Base-by-base conservation (phyloP, 2,888 invertebrate species). In the Coleophora deauratella region DNA sequence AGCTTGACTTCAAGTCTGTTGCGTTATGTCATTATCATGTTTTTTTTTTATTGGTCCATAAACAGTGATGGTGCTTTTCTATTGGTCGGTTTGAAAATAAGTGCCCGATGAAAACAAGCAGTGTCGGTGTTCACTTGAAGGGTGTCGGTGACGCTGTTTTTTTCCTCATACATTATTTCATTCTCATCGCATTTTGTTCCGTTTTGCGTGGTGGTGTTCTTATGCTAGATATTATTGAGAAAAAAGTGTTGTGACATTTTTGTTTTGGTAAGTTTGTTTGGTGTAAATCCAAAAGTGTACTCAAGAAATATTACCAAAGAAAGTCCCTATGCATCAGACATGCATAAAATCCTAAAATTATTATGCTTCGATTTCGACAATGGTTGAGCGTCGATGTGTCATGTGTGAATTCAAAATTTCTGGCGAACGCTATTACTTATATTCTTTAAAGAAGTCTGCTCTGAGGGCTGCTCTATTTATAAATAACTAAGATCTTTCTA, bases 221-320 rank as follows among this genome's bases (percentile, higher is more conserved):
- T 72, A 58, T 60, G 57, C 59, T 59, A 63, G 65, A 62, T 59
- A 54, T 62, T 59, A 64, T 62, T 59, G 59, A 61, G 61, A 73
- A 74, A 77, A 68, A 72, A 67, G 61, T 58, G 59, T 58, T 66
- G 62, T 66, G 66, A 60, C 66, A 65, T 27, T 31, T 37, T 69
- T 69, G 74, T 76, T 74, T 73, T 76, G 72, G 84, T 82, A 64
- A 75, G 84, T 81, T 63, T 76, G 85, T 81, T 52, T 32, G 43
- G 41, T 41, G 43, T 43, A 40, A 39, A 40, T 40, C 35, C 14
- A 45, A 9, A 34, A 42, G 35, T 14, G 7, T 21, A 11, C 9
- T n/a, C 11, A 35, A 27, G 45, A 42, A 51, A 47, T 48, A 47
- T 48, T 52, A 41, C 57, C 1, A 6, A 10, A 28, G 1, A 27